Base-by-base conservation (phyloP, 2,113 vertebrate genomes). In the Rhinoptilus africanus region DNA sequence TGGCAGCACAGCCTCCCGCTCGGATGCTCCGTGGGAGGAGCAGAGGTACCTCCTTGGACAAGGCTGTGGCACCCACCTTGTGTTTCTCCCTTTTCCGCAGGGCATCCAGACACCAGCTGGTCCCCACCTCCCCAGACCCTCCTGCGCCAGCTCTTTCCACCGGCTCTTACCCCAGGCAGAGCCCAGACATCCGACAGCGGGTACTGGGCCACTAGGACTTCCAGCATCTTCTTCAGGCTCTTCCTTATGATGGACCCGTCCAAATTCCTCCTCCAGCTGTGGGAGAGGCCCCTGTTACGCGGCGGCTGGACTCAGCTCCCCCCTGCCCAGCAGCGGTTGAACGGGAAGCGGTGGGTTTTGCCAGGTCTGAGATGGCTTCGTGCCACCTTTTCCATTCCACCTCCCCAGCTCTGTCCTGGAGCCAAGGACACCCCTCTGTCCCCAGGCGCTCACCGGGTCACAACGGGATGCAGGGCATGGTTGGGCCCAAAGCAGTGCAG, bases 401-500 rank as follows among this genome's bases (percentile, higher is more conserved):
- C 2, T 10, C 24, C 66, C 24, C 22, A 24, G 32, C 20, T 35
- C 54, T 0, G 0, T 6, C 64, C 12, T 4, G 14, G 5, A 39
- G 27, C 37, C 37, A 43, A 45, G 10, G 27, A 19, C 14, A 34
- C 21, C 12, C 16, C 24, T 13, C 4, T 4, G 22, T 57, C 26
- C 28, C 45, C 37, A 19, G 1, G 1, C 14, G 53, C 98, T 97
- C 93, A 99, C 99, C 98, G 97, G 51, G 99, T 99, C 45, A 99
- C 94, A 4, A 99, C 82, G 0, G 98, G 98, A 43, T 99, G 98
- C 56, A 99, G 75, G 4, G 97, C 98, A 32, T 98, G 97, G 95
- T 99, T 99, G 85, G 99, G 98, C 22, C 99, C 99, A 5, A 99
- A 98, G 88, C 71, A 95, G 71, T 95, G 91, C 56, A 99, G 98